Conservation (phyloP, 2,888 invertebrate species). For the Ophioninae sp. region DNA sequence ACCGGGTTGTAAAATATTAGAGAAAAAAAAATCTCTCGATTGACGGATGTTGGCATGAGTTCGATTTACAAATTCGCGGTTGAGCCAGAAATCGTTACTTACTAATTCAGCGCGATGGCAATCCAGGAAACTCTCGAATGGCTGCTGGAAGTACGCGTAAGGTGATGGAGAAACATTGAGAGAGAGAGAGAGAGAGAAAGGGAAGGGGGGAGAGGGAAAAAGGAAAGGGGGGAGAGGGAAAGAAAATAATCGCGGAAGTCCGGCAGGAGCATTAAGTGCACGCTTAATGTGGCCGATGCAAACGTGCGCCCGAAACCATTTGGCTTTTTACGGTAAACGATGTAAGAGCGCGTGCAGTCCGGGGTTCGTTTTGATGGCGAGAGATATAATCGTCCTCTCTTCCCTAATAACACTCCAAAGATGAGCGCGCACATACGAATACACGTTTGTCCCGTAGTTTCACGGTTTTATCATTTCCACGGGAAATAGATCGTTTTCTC, state of each 20-base stretch:
- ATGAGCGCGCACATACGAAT: too few relatives aligned
- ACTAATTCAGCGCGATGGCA: slow-evolving; percentile 9
- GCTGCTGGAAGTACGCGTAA: slow-evolving; percentile 50
- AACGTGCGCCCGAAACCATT: slow-evolving; percentile 46
- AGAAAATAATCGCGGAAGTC: slow-evolving; percentile 55
- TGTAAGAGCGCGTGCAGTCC: slow-evolving; percentile 31
- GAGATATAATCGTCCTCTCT: slow-evolving; percentile 31
- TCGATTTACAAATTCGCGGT: background rate
- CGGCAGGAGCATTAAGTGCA: slow-evolving; percentile 47
- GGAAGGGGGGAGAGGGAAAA: too few relatives aligned
- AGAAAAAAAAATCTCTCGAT: too few relatives aligned
- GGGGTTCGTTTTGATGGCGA: slow-evolving; percentile 41
- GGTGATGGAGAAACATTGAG: background rate
- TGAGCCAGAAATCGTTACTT: background rate
- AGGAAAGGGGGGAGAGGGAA: background rate
- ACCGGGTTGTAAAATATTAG: too few relatives aligned
- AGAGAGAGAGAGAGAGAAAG: too few relatives aligned
- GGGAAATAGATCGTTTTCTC: slow-evolving; percentile 62
- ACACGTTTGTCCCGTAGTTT: slow-evolving; percentile 1
- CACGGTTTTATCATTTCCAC: slow-evolving; percentile 46
- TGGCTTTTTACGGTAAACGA: slow-evolving; percentile 57
- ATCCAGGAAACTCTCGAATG: slow-evolving; percentile 58
- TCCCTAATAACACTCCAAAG: slow-evolving; percentile 4
- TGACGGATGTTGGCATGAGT: too few relatives aligned
- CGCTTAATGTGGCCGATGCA: slow-evolving; percentile 12